Base-by-base conservation (phyloP, 2,888 invertebrate species). In the Erebia epiphron region DNA sequence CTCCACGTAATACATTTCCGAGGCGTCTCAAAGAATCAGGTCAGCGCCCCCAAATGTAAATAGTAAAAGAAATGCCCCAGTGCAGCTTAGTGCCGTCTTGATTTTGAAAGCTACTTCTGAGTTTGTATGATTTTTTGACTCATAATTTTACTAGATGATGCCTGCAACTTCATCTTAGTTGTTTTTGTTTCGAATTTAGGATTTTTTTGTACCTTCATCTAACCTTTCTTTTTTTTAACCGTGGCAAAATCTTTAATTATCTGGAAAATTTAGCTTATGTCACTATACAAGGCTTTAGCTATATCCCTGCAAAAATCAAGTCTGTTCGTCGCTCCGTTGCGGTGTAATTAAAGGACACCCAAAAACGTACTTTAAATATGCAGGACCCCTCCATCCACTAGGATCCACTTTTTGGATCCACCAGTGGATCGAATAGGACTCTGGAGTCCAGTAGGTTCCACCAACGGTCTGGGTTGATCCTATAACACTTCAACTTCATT, bases 1-100 rank as follows among this genome's bases (percentile, higher is more conserved):
- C 46, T 46, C 4, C 13, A 79, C 79, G 5, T 86, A 85, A 86
- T 86, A 85, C 79, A 83, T 85, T 87, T 84, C 80, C 70, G 75
- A 71, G 75, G 75, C 78, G 76, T 79, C 78, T 79, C 79, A 73
- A 78, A 76, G 75, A 83, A 85, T 77, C 80, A 85, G 86, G 86
- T 84, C 86, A 83, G 75, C 80, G 79, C 80, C 74, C 78, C 77
- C 71, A 79, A 79, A 79, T 80, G 83, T 79, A 85, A 85, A 85
- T 84, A 83, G 78, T 79, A 81, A 76, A 70, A 74, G 74, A 76
- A 75, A 71, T 74, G 63, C 62, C 73, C 72, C 75, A 72, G 58
- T 73, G 56, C 26, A 64, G 52, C 52, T 35, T 50, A 52, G 64
- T 46, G 18, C 61, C 18, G 61, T 18, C 3, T 61, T 61, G 5